These are phyloP conservation scores for Ecliptopera silaceata DNA, from an alignment of 2,888 invertebrate species.

Conservation along the genomic window DNA sequence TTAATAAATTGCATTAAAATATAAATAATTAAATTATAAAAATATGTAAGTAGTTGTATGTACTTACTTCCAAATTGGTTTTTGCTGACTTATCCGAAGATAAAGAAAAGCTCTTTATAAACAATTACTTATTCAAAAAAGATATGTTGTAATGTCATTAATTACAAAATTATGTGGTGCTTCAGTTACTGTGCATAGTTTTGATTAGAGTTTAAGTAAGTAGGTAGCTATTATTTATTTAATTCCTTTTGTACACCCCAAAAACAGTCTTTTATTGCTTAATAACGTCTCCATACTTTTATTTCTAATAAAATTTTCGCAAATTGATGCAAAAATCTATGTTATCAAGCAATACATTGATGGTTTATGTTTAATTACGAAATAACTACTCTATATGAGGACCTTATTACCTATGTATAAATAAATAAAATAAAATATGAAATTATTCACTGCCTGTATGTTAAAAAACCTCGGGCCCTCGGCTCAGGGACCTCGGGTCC, in stretches of 20 bases:
- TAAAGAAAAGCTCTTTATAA: no score
- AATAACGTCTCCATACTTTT: background rate
- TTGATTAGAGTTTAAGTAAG: background rate
- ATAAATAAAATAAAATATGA: background rate
- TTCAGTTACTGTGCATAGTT: background rate
- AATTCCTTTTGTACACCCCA: background rate
- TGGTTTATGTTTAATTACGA: background rate
- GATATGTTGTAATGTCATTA: no score
- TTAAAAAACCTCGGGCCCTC: slow-evolving; percentile 55
- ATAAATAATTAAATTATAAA: no score
- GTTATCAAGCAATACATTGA: background rate
- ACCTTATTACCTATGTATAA: background rate
- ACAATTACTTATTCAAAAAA: no score
- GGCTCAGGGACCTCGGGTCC: slow-evolving; percentile 35
- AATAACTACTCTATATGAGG: background rate
- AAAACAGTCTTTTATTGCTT: background rate
- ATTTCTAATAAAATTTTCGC: background rate
- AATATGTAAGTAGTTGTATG: no score
- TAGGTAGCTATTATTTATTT: background rate
- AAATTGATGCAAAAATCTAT: background rate
- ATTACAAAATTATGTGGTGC: no score
- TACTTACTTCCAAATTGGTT: no score
- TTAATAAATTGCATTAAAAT: no score
- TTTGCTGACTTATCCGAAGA: no score
- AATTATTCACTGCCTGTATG: slow-evolving; percentile 66